phyloP scores from a whole-genome alignment of 2,113 vertebrate species.

The Laticauda colubrina region DNA sequence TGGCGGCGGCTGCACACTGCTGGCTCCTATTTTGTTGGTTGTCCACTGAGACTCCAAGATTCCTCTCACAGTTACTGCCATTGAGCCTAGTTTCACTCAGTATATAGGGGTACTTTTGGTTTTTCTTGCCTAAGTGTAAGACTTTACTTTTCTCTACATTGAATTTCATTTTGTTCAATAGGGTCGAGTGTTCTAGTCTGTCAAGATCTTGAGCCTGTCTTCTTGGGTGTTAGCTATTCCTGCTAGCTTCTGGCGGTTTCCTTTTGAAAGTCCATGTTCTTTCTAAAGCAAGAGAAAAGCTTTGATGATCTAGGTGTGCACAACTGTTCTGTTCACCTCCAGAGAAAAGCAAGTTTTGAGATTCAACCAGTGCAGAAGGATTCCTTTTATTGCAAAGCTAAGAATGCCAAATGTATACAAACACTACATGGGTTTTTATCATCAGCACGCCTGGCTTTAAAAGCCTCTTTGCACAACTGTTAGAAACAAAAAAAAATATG shows the following conservation, averaged over 20 bases:
- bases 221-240: no score
- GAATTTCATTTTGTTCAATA: no score
- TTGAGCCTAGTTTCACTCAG: no score
- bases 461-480: background rate
- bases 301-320: slow-evolving; percentile 26
- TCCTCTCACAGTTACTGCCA: no score
- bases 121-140: no score
- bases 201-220: no score
- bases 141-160: no score
- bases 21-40: no score
- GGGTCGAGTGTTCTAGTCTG: no score
- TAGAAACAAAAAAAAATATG: background rate
- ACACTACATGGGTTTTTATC: background rate
- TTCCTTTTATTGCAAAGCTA: background rate
- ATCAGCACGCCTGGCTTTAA: background rate
- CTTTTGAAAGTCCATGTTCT: slow-evolving; percentile 29
- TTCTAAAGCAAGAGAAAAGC: slow-evolving; percentile 35
- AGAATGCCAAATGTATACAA: background rate
- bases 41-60: no score
- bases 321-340: background rate
- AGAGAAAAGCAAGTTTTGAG: slow-evolving; percentile 4
- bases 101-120: no score
- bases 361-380: background rate
- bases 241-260: slow-evolving; percentile 26
- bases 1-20: no score